These are phyloP conservation scores for Crotalus helleri DNA, from an alignment of 2,113 vertebrate species.

Conservation along the genomic window DNA sequence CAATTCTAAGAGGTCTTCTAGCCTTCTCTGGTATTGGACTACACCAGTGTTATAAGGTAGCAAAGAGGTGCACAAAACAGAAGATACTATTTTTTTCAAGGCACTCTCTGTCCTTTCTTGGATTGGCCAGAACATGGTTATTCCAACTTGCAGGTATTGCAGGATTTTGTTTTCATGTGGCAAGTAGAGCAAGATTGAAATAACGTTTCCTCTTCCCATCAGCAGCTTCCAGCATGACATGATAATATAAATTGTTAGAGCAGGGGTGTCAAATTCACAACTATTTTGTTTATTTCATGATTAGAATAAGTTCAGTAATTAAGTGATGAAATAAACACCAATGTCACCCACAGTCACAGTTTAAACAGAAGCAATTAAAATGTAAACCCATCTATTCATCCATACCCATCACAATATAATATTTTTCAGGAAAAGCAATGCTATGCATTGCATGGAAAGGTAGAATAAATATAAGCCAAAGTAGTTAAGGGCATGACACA, in stretches of 20 bases:
- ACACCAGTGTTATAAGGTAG: not conserved
- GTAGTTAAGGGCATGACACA: not conserved
- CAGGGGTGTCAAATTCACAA: too few species aligned
- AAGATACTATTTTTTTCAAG: not conserved
- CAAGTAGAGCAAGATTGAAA: not conserved
- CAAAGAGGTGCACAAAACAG: not conserved
- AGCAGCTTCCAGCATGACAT: not conserved
- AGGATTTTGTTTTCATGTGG: not conserved
- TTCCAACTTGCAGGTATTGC: not conserved
- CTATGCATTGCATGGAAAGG: not conserved
- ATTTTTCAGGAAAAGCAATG: not conserved
- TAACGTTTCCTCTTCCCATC: not conserved
- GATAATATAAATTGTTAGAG: not conserved
- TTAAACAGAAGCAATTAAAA: not conserved
- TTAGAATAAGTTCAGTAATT: not conserved
- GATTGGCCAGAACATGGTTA: not conserved
- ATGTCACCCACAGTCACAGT: not conserved
- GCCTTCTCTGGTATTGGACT: not conserved
- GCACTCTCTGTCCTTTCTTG: not conserved
- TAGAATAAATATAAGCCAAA: not conserved
- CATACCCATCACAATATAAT: not conserved
- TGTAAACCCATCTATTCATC: not conserved
- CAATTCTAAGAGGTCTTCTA: not conserved
- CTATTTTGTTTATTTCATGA: not conserved
- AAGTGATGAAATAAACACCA: not conserved